A percentile compares a stretch with the other conserved stretches of the same genome.
Conservation (phyloP, 2,113 vertebrate genomes). For the Copsychus sechellarum region DNA sequence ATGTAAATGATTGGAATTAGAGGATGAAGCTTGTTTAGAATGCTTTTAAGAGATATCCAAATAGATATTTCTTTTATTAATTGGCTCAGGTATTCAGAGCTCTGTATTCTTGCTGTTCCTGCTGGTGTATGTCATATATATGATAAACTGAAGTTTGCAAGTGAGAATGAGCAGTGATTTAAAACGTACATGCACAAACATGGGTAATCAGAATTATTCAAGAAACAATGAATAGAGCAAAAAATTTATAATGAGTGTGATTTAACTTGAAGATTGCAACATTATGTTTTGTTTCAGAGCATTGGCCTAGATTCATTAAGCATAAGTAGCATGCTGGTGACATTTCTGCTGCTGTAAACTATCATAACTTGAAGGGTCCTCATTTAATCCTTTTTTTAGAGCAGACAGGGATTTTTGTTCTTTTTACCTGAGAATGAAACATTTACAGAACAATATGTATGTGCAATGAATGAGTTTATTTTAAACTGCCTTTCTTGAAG, state of each 20-base stretch:
- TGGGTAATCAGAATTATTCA: not conserved
- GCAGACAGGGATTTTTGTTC: not conserved
- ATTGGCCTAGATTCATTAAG: not conserved
- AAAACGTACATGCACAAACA: not conserved
- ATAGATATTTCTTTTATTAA: not conserved
- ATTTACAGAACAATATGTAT: not conserved
- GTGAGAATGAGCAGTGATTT: not conserved
- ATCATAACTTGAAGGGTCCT: not conserved
- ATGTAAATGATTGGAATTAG: not conserved
- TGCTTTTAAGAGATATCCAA: not conserved
- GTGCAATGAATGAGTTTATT: not conserved
- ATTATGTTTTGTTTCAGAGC: not conserved
- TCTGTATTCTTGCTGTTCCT: not conserved
- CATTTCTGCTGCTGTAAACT: not conserved
- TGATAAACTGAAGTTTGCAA: not conserved
- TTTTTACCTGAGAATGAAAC: not conserved
- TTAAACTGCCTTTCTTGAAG: not conserved
- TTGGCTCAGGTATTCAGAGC: not conserved
- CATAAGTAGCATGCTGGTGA: not conserved
- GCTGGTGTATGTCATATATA: accelerated
- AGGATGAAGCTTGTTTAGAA: not conserved
- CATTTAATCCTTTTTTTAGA: not conserved
- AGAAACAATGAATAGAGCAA: not conserved
- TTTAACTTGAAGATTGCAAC: not conserved
- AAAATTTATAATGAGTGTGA: not conserved